Evolutionary conservation across 2,113 vertebrate genomes (phyloP), one percentile per base, ranked within the genome.

Genomic region (Seriola quinqueradiata): DNA sequence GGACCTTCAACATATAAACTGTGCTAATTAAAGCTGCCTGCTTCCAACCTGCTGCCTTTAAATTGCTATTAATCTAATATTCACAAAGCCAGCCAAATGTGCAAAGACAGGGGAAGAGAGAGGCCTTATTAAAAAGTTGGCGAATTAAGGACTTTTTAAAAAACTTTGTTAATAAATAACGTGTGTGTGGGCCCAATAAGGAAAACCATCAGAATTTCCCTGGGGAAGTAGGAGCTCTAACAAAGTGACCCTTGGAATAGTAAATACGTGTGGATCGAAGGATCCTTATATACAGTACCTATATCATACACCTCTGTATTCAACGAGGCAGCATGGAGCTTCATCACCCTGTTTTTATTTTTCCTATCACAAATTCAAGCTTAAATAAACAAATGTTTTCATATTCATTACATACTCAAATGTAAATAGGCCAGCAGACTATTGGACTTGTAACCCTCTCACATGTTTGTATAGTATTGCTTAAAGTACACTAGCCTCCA

Each of bases 31-130:
- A 92, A 88, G 75, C 77, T 1, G 73, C 69, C 75, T 64, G 75
- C 73, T 69, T 65, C 75, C 77, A 75, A 79, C 70, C 86, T 82
- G 89, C 88, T 61, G 57, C 83, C 75, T 88, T 69, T 90, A 89
- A 81, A 86, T 44, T 52, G 21, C 78, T 58, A 60, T 84, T 88
- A 80, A 93, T 93, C 82, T 88, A 86, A 92, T 84, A 93, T 90
- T 87, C 88, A 87, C 85, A 90, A 91, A 92, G 89, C 46, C 46
- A 50, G 77, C 60, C 81, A 77, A 83, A 82, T n/a, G 67, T 70
- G 84, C 73, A 40, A 11, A 40, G 79, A 71, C 76, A 80, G 78
- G 66, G 64, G 70, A 21, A 25, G 68, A 55, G 16, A 6, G 66
- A 13, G 6, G 79, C 69, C 89, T 89, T 85, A 81, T 89, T 89